These are phyloP conservation scores for Lophotis ruficrista DNA, from an alignment of 2,113 vertebrate genomes.

Conservation along the genomic window DNA sequence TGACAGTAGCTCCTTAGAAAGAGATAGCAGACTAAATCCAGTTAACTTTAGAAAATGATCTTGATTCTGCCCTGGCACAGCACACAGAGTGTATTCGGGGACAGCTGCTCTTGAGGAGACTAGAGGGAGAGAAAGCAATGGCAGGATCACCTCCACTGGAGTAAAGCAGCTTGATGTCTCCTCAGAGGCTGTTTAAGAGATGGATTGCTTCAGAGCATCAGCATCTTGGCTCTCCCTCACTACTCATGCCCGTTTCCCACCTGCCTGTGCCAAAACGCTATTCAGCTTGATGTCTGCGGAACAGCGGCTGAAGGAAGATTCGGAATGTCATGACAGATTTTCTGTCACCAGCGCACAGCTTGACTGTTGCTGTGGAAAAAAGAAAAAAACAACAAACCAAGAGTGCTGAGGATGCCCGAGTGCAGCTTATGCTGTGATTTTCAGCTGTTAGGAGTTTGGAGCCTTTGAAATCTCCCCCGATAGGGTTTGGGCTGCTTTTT, in stretches of 20 bases:
- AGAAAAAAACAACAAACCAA: rapidly evolving
- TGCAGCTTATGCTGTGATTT: background rate
- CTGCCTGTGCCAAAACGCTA: constrained; percentile 4
- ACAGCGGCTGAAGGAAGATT: background rate
- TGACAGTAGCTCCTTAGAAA: constrained; percentile 48
- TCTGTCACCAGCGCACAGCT: constrained; percentile 4
- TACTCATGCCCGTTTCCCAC: background rate
- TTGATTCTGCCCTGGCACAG: background rate
- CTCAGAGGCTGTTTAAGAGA: background rate
- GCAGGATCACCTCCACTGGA: background rate
- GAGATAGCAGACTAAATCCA: constrained; percentile 9
- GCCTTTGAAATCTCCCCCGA: background rate
- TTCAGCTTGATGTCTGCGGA: background rate
- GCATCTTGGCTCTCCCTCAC: background rate
- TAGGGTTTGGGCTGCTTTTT: background rate
- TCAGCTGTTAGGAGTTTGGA: background rate
- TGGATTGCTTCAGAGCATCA: background rate
- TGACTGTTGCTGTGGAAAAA: background rate
- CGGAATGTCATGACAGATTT: constrained; percentile 11
- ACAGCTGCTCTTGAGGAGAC: constrained; percentile 27
- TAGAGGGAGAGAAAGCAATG: background rate
- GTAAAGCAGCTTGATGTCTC: background rate
- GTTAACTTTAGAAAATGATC: constrained; percentile 44
- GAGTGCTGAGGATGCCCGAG: background rate
- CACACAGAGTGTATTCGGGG: constrained; percentile 2